Base-by-base conservation (phyloP, 1,140 invertebrate genomes). In the Temnothorax nylanderi region DNA sequence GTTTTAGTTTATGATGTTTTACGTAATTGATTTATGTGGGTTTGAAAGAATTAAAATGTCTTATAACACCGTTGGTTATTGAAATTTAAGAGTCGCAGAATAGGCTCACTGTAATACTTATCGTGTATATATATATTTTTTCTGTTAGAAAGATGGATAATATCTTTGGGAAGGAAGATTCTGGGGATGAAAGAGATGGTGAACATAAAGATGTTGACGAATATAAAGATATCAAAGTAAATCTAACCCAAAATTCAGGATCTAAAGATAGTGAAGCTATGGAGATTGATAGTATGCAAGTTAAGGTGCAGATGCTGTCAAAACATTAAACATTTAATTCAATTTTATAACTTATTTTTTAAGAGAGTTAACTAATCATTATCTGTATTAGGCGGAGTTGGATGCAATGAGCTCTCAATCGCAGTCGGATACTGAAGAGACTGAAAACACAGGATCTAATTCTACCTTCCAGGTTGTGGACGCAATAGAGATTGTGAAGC, bases 111-210 rank as follows among this genome's bases (percentile, higher is more conserved):
- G 5, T 62, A 54, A 18, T 44, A 21, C 16, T 67, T 26, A 26
- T 26, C 26, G 26, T 26, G 1, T 26, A 26, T 26, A 26, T 26
- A 26, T 62, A 64, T 37, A 51, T 60, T 0, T 7, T 21, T 69
- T 67, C 21, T 10, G 54, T 32, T n/a, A 34, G 37, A 65, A 41
- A 64, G 0, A 87, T 94, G 93, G 93, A 94, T 85, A 90, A 93
- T 65, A 89, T 94, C 64, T 93, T 94, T 88, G 93, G 92, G 4
- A 93, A 93, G 81, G 93, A 93, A 86, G 93, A 94, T 80, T 93
- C 93, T 41, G 93, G 88, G 1, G 91, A 93, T 85, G 92, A 94
- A 78, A 93, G 85, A 8, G 92, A 94, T 0, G 90, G 77, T 5
- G 91, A 94, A 3, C 87, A 87, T 26, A 58, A 75, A 18, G 80